Base-by-base conservation (phyloP, 2,113 vertebrate genomes). In the Mirounga angustirostris region DNA sequence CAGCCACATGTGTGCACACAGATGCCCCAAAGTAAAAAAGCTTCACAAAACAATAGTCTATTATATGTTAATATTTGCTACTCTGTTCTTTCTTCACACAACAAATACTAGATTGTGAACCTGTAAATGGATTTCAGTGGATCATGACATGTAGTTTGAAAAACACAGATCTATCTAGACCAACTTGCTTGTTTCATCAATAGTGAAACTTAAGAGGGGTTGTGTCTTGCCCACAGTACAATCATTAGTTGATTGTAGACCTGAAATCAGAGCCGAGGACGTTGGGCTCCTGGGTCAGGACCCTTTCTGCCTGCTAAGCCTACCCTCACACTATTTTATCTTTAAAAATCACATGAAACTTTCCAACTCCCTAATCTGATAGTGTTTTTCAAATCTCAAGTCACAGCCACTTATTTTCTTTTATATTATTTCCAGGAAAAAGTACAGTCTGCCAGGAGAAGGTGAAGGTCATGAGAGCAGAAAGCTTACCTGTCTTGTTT, bases 81-180 rank as follows among this genome's bases (percentile, higher is more conserved):
- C 7, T 85, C 26, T 69, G 28, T 58, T 67, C n/a, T 81, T 94
- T 76, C 36, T 89, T 94, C 83, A 87, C 78, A 65, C 46, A 86
- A 82, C 12, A 78, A 84, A 81, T 22, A 26, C 16, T 82, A 65
- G n/a, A 56, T 5, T 86, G 13, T 91, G 33, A 89, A 19, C 33
- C 43, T 82, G 86, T 78, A 95, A 52, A 36, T 1, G 85, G 12
- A 67, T 82, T 92, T 82, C 90, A 94, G 33, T 14, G 8, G 59
- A 56, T 87, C 16, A 58, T 22, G 11, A 86, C 56, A 11, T 24
- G 4, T 36, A 67, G 50, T 59, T n/a, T 61, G 26, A 94, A 93
- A 87, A 96, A 74, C 18, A 97, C 1, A 61, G n/a, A 15, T 69
- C 33, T 69, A n/a, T 36, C 15, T 86, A 36, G 11, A 69, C 16